These are phyloP conservation scores for Paratrypauchen microcephalus DNA, from an alignment of 2,797 vertebrate genomes.

Conservation along the genomic window DNA sequence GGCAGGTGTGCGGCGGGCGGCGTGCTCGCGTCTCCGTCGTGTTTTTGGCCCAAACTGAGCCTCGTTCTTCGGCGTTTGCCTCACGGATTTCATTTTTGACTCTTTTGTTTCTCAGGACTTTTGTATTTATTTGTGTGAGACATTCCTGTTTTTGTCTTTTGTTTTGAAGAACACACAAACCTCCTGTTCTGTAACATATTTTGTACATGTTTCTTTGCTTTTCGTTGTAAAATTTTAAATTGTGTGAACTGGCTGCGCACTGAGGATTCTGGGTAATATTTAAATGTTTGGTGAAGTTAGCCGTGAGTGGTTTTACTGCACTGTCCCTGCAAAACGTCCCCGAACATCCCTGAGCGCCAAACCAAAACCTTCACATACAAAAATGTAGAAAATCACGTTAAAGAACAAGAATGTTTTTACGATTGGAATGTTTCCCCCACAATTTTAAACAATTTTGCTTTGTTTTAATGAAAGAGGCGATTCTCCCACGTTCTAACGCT, in stretches of 20 bases:
- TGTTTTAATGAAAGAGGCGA: too few relatives aligned
- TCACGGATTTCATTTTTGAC: constrained; percentile 2
- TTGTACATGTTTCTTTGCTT: constrained; percentile 8
- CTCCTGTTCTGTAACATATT: not conserved
- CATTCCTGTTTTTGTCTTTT: constrained; percentile 25
- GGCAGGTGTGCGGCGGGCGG: too few relatives aligned
- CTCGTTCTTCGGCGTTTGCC: constrained; percentile 32
- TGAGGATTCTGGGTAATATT: constrained; percentile 2
- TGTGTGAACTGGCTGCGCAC: constrained; percentile 12
- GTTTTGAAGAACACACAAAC: not conserved
- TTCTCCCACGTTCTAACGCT: too few relatives aligned
- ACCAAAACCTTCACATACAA: too few relatives aligned
- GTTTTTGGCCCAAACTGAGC: constrained; percentile 33
- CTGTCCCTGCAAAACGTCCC: not conserved
- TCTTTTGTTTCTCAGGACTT: constrained; percentile 54
- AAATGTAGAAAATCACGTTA: too few relatives aligned
- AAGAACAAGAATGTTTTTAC: too few relatives aligned
- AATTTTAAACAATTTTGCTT: too few relatives aligned
- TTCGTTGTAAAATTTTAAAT: constrained; percentile 3
- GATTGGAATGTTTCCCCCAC: too few relatives aligned
- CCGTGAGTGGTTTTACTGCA: constrained; percentile 4
- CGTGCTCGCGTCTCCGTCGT: too few relatives aligned
- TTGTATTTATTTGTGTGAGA: constrained; percentile 19
- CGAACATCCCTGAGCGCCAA: too few relatives aligned
- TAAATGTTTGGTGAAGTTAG: not conserved